These are phyloP conservation scores for Cinclus mexicanus DNA, from an alignment of 2,113 vertebrate species.

Conservation along the genomic window DNA sequence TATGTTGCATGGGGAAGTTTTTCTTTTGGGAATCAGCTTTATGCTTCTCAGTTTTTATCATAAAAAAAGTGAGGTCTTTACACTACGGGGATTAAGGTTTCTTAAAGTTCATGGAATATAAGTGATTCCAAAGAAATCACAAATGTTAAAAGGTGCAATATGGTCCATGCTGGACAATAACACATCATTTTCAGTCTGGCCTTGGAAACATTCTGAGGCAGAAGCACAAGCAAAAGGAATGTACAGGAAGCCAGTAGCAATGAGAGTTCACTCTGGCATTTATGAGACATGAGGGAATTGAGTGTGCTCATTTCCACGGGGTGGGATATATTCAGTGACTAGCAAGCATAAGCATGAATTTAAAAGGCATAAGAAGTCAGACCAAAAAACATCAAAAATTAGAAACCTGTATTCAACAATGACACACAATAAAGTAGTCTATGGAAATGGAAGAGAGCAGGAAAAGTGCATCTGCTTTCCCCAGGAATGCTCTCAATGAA, in stretches of 20 bases:
- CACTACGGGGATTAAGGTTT: neutral
- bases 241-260: neutral
- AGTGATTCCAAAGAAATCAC: neutral
- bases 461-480: neutral
- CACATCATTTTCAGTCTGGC: neutral
- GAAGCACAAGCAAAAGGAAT: neutral
- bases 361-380: neutral
- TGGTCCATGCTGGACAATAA: neutral
- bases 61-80: neutral
- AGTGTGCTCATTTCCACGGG: neutral
- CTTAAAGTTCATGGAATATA: neutral
- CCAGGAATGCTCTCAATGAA: neutral
- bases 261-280: neutral
- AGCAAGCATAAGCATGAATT: neutral
- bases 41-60: neutral
- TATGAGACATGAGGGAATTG: neutral
- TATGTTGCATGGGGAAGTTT: fast-evolving
- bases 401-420: neutral
- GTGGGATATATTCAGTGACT: neutral
- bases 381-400: neutral
- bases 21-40: neutral
- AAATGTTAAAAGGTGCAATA: neutral
- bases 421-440: neutral
- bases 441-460: neutral
- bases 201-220: neutral